These are phyloP conservation scores for Bursaphelenchus okinawaensis DNA, from an alignment of 2,888 invertebrate species.

Conservation along the genomic window DNA sequence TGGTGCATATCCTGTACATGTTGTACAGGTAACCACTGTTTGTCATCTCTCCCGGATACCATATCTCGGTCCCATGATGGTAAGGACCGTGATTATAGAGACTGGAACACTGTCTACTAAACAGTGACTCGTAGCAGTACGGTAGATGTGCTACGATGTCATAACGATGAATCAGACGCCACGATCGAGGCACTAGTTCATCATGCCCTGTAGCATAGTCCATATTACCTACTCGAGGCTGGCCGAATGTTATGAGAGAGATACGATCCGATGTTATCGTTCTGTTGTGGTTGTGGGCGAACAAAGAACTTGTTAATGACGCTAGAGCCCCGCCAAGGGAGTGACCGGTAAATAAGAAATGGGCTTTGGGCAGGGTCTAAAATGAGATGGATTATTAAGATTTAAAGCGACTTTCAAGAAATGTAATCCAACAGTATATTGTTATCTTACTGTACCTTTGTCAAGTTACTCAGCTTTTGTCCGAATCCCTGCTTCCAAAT, in stretches of 20 bases:
- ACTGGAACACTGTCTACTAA: slow-evolving; percentile 26
- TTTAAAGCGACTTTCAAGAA: no score
- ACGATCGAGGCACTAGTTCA: slow-evolving; percentile 27
- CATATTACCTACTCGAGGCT: slow-evolving; percentile 51
- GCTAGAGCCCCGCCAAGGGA: slow-evolving; percentile 3
- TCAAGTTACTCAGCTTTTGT: slow-evolving; percentile 25
- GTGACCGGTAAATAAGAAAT: slow-evolving; percentile 24
- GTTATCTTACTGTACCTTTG: slow-evolving; percentile 15
- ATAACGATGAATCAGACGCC: slow-evolving; percentile 1
- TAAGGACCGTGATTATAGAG: slow-evolving; percentile 51
- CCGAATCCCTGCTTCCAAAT: slow-evolving; percentile 41
- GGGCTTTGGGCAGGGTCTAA: slow-evolving; percentile 23
- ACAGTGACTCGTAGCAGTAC: slow-evolving; percentile 27
- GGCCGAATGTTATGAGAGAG: slow-evolving; percentile 49
- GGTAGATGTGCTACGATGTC: slow-evolving; percentile 31
- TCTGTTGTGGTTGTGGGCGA: neutral
- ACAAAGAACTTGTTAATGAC: neutral
- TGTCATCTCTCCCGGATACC: slow-evolving; percentile 48
- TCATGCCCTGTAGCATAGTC: slow-evolving; percentile 46
- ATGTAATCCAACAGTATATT: no score
- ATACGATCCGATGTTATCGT: slow-evolving; percentile 8
- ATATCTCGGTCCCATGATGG: slow-evolving; percentile 54
- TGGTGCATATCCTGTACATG: slow-evolving; percentile 40
- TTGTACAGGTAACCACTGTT: slow-evolving; percentile 7
- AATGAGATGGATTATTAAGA: slow-evolving; percentile 27